Base-by-base conservation (phyloP, 1,140 invertebrate species). In the Polypedilum pembai region DNA sequence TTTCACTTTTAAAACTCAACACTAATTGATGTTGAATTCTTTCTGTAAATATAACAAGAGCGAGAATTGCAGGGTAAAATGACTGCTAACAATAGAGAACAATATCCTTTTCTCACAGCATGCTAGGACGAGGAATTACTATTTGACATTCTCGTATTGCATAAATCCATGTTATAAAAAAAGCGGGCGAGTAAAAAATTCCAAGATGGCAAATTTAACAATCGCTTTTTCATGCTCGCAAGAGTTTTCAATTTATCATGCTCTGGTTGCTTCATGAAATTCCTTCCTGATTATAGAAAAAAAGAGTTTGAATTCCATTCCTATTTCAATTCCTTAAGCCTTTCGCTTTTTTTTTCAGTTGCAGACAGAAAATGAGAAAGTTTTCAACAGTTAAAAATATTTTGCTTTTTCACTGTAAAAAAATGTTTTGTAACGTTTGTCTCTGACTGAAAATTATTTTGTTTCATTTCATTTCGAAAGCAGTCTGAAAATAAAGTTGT, bases 201-300 rank as follows among this genome's bases (percentile, higher is more conserved):
- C 45, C 12, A 56, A 56, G 45, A 56, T 56, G 45, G 45, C 45
- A 56, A 56, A 56, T 56, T 1, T 12, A 56, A 56, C 45, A 56
- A 56, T 15, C 45, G 45, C 8, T 56, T 56, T 56, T 56, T 56
- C 45, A 56, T 56, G 45, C 45, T 56, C 45, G 45, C 45, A 56
- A n/a, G 45, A 56, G n/a, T 56, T 56, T 56, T n/a, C 45, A 56
- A 56, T 56, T 56, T 56, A 56, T 56, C 45, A 56, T 56, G 45
- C 45, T 56, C 45, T 56, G 45, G 45, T 56, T 56, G n/a, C n/a
- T 56, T 56, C 45, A n/a, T n/a, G 12, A 56, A n/a, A 56, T 56
- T 56, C 45, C 12, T 56, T 15, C 15, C 45, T 12, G 45, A 15
- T 56, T 56, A 56, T 56, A 15, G 45, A 56, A 56, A 56, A 56